Conservation (phyloP, 1,140 invertebrate genomes). For the Zaprionus kolodkinae region DNA sequence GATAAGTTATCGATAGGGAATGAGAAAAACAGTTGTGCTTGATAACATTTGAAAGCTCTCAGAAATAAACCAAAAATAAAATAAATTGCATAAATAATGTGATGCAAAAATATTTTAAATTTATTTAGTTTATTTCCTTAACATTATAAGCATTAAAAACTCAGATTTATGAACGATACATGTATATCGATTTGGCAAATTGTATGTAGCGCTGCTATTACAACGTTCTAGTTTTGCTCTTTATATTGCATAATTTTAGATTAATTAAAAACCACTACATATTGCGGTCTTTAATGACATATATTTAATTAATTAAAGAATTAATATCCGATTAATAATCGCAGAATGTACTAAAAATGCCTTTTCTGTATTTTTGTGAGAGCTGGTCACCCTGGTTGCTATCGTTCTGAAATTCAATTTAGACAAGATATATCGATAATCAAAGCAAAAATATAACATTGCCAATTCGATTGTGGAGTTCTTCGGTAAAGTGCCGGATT, state of each 20-base stretch:
- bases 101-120: no score
- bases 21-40: background rate
- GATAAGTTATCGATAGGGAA: background rate
- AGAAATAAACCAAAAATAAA: background rate
- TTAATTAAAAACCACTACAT: no score
- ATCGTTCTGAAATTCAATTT: conserved; percentile 18
- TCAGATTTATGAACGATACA: no score
- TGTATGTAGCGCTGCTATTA: no score
- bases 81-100: no score
- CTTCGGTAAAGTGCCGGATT: conserved; percentile 47
- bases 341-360: conserved; percentile 1
- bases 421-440: conserved; percentile 20
- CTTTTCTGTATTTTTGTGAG: background rate
- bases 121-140: no score
- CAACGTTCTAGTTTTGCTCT: no score
- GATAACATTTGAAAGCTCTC: background rate
- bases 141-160: no score
- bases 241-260: no score
- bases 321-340: background rate
- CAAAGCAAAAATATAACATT: conserved; percentile 21
- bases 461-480: conserved; percentile 48
- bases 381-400: conserved; percentile 17
- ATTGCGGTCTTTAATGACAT: no score
- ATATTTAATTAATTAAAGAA: background rate
- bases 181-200: no score